A percentile compares a stretch with the other conserved stretches of the same genome.
Evolutionary conservation across 2,888 invertebrate species (phyloP).

Genomic region (Antheraea assamensis): DNA sequence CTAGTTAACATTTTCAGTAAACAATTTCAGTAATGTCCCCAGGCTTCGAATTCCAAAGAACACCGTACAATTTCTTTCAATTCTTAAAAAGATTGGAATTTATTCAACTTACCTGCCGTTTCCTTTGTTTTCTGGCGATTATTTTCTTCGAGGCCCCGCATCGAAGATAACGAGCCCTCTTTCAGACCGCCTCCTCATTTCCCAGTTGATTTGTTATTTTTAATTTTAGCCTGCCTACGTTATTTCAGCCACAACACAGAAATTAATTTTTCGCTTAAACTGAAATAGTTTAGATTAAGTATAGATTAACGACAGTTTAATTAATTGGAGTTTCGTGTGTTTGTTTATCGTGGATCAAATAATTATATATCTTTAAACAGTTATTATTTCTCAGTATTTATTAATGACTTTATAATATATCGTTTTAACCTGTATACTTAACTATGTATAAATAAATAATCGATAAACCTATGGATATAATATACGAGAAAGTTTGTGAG

Average conservation of each 20-base stretch:
- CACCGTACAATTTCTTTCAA: conserved; percentile 31
- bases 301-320: not conserved
- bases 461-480: no score
- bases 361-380: no score
- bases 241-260: conserved; percentile 34
- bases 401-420: no score
- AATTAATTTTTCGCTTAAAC: conserved; percentile 29
- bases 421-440: no score
- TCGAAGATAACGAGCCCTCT: conserved; percentile 65
- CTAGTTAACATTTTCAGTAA: conserved; percentile 18
- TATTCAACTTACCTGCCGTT: conserved; percentile 42
- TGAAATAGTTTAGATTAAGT: not conserved
- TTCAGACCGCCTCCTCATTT: conserved; percentile 61
- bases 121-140: conserved; percentile 61
- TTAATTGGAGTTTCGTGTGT: not conserved
- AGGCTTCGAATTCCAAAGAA: conserved; percentile 24
- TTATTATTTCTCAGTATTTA: no score
- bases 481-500: no score
- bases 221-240: conserved; percentile 52
- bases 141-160: conserved; percentile 55
- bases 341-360: not conserved
- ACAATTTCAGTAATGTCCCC: conserved; percentile 28
- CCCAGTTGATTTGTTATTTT: conserved; percentile 62
- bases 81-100: conserved; percentile 42
- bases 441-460: no score